These are phyloP conservation scores for Cataglyphis hispanica DNA, from an alignment of 1,140 invertebrate species.

Conservation along the genomic window DNA sequence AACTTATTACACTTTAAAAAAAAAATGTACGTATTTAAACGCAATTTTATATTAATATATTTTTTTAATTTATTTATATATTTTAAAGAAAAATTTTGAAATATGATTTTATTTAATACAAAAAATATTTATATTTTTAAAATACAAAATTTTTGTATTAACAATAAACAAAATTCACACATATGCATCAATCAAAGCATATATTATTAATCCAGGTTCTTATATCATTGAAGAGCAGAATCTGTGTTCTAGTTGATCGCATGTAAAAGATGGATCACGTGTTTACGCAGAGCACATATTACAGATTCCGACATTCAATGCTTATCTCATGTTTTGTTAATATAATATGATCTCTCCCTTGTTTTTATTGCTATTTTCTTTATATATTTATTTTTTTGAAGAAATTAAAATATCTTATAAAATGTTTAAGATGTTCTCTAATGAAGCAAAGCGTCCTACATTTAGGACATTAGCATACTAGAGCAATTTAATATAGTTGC, in stretches of 20 bases:
- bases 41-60: not conserved
- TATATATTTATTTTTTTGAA: not conserved
- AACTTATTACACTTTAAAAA: not conserved
- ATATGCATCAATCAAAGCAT: not conserved
- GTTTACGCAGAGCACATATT: not conserved
- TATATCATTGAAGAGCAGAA: constrained; percentile 31
- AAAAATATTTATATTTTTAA: constrained; percentile 22
- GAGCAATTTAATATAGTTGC: constrained; percentile 21
- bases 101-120: not conserved
- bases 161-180: not conserved
- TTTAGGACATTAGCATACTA: constrained; percentile 25
- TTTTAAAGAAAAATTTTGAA: not conserved
- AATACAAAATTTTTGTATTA: not conserved
- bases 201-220: constrained; percentile 27
- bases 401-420: not conserved
- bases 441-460: not conserved
- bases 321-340: not conserved
- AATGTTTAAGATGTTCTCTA: not conserved
- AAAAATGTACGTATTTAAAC: not conserved
- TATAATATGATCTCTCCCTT: constrained; percentile 10
- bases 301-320: not conserved
- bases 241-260: not conserved
- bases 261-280: constrained; percentile 44
- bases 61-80: not conserved
- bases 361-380: not conserved